Conservation (phyloP, 53 echinoderm and acorn worm species). For the Mesocentrotus franciscanus region DNA sequence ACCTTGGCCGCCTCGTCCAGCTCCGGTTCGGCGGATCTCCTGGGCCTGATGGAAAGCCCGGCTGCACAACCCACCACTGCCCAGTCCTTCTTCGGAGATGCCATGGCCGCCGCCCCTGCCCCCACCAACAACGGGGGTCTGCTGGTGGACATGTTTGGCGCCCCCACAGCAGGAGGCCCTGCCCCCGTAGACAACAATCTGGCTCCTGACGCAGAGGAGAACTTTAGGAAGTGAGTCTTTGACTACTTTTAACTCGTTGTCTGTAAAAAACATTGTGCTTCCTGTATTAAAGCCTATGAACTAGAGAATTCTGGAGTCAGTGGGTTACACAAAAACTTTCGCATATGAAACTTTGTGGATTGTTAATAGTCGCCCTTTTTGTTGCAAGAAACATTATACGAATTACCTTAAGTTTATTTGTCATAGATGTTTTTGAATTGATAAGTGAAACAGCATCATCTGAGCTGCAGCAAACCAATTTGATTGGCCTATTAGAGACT, state of each 20-base stretch:
- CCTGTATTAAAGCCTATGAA: too few species aligned
- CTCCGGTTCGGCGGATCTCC: conserved; percentile 62
- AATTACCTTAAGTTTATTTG: too few species aligned
- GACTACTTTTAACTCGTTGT: background rate
- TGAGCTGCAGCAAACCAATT: too few species aligned
- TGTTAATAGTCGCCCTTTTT: too few species aligned
- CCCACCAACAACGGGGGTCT: conserved; percentile 61
- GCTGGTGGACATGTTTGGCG: conserved; percentile 84
- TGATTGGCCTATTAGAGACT: too few species aligned
- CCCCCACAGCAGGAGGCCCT: conserved; percentile 2
- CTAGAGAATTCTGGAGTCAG: too few species aligned
- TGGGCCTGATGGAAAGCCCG: conserved; percentile 70
- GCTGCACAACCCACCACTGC: conserved; percentile 6
- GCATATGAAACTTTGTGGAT: too few species aligned
- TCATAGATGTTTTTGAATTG: too few species aligned
- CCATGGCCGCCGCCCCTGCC: conserved; percentile 8
- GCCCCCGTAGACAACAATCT: conserved; percentile 54
- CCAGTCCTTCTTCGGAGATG: conserved; percentile 8
- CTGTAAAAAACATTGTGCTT: too few species aligned
- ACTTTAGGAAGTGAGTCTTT: conserved; percentile 82
- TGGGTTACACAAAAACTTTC: too few species aligned
- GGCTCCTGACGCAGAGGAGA: conserved; percentile 86
- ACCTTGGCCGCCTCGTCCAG: conserved; percentile 62
- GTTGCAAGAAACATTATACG: too few species aligned
- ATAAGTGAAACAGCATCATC: too few species aligned